Base-by-base conservation (phyloP, 2,888 invertebrate genomes). In the Agrotis exclamationis region DNA sequence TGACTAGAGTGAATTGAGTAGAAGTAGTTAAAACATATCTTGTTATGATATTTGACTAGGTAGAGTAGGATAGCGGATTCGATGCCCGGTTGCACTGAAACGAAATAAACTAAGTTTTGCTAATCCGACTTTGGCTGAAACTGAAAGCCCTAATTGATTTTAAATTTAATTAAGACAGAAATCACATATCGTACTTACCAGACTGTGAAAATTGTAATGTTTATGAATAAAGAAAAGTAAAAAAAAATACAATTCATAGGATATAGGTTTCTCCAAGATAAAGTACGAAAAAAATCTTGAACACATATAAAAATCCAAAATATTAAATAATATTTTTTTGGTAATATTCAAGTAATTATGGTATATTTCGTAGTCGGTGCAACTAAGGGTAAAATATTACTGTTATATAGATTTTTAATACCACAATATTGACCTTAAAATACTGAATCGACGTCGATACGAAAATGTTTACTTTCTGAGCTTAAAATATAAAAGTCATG, bases 11-110 rank as follows among this genome's bases (percentile, higher is more conserved):
- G 51, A 51, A 24, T 57, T 60, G 51, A 51, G 20, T 57, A 59
- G 44, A 71, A 63, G 65, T 78, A 71, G 48, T 68, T 74, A 39
- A 85, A 72, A 82, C 86, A 86, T 87, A 86, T 86, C 85, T 78
- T 74, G 80, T 79, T 75, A 85, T 83, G 87, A 87, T 86, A 86
- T 87, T 87, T 79, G 70, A 78, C 50, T 85, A 77, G 62, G 14
- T 76, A 70, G 60, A 71, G 39, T 82, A 77, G 74, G 76, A 24
- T 83, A 81, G 74, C 33, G 57, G 63, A 77, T 50, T 70, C 18
- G 47, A 63, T 39, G 16, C 74, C 60, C 60, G 48, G 5, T 67
- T 69, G 74, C 57, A 82, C 65, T 75, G 71, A 24, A 28, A 59
- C 54, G 53, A 53, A 44, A 39, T 39, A 39, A 39, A 39, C 39